Evolutionary conservation across 2,113 vertebrate genomes (phyloP), one percentile per base, ranked within the genome.

Genomic region (Varanus salvator): DNA sequence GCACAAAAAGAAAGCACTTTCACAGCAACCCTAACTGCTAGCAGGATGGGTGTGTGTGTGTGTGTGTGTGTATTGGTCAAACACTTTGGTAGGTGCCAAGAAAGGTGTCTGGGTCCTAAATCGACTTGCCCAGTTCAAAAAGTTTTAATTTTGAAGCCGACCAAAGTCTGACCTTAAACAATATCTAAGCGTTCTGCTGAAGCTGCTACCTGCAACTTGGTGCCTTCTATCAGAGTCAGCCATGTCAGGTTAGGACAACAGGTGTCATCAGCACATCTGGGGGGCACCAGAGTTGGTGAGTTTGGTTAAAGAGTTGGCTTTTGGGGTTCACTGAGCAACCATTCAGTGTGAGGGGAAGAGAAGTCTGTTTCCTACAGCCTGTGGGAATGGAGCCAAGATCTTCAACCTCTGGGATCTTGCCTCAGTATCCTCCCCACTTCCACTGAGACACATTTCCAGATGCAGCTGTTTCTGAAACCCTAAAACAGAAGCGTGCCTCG

Each of bases 401-500:
- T 72, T 31, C 31, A 60, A 31, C 44, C 44, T 71, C 66, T 85
- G 50, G 66, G 83, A 19, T 38, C 76, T 72, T 80, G 0, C 60
- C 91, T 87, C 50, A 76, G 68, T 82, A 89, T 57, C 34, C 27
- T 27, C 25, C 21, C 38, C 66, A 1, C 21, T 4, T 2, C 27
- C 48, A 0, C 76, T 82, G 77, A 76, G 89, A 87, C 85, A 91
- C 78, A 44, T 64, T 81, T 57, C 0, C 0, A 89, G 80, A 86
- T 71, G 60, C 78, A 81, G 72, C 12, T 76, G 60, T 31, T 88
- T 76, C 83, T 14, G 12, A 25, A 44, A 11, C 4, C 60, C 6
- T 76, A 92, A 94, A 91, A 72, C 88, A 87, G 90, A 87, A 88
- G 84, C 86, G 81, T 57, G 71, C 48, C 74, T 89, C 68, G 0